Conservation (phyloP, 2,113 vertebrate species). For the Sporophila hypoxantha region DNA sequence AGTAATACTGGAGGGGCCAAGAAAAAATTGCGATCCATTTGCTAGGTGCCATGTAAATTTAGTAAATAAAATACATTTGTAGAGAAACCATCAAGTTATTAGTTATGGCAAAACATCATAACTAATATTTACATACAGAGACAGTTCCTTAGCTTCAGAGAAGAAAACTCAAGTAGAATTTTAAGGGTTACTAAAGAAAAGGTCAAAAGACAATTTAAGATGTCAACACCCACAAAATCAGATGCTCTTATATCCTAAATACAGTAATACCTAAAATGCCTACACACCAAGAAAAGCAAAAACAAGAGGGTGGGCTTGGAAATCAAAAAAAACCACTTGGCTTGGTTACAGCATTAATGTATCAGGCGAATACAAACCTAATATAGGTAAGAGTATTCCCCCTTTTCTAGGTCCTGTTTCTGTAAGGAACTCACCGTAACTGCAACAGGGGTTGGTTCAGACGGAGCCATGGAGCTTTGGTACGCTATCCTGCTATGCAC, state of each 20-base stretch:
- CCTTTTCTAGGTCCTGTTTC: neutral
- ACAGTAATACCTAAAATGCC: neutral
- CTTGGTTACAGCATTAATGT: neutral
- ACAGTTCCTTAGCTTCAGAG: neutral
- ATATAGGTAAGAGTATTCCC: neutral
- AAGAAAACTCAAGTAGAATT: neutral
- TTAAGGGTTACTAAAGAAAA: neutral
- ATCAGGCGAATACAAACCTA: neutral
- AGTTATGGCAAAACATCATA: neutral
- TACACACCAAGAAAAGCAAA: neutral
- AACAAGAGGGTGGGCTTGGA: neutral
- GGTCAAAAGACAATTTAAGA: neutral
- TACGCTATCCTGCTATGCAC: constrained; percentile 67
- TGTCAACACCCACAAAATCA: neutral
- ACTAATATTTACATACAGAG: neutral
- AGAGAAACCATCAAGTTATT: neutral
- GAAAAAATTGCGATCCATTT: neutral
- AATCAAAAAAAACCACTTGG: neutral
- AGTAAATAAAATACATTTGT: neutral
- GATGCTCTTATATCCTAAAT: neutral
- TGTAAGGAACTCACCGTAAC: constrained; percentile 53
- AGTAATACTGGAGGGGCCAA: neutral
- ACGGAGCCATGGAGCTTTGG: constrained; percentile 66
- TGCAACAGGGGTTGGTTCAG: constrained; percentile 47
- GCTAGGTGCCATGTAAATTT: neutral